Evolutionary conservation across 2,888 invertebrate genomes (phyloP).

Genomic region (Aphidius colemani): DNA sequence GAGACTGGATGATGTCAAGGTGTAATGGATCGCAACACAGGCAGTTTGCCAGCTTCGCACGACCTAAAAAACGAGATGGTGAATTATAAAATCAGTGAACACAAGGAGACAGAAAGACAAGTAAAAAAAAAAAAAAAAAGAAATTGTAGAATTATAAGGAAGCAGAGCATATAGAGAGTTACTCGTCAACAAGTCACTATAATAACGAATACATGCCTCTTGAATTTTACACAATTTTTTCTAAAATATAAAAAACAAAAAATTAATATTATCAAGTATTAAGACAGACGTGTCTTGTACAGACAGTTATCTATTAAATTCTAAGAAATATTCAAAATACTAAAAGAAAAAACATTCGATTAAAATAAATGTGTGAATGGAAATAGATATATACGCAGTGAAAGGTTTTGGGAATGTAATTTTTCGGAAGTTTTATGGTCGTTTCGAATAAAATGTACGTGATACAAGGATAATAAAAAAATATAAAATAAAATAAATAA

Average conservation of each 20-base stretch:
- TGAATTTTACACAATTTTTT: conserved; percentile 7
- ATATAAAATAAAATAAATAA: no score
- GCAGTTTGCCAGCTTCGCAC: conserved; percentile 36
- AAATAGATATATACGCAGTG: no score
- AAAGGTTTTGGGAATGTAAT: no score
- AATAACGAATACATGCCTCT: conserved; percentile 36
- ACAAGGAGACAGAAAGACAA: conserved; percentile 7
- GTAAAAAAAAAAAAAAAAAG: conserved; percentile 14
- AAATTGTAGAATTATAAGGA: conserved; percentile 43
- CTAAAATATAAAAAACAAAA: conserved; percentile 10
- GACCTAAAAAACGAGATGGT: conserved; percentile 8
- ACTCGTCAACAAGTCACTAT: conserved; percentile 49
- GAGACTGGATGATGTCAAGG: conserved; percentile 41
- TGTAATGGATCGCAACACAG: conserved; percentile 54
- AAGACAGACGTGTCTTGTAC: not conserved
- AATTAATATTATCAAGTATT: conserved; percentile 4
- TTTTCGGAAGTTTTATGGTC: no score
- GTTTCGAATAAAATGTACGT: no score
- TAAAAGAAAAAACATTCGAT: no score
- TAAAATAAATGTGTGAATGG: no score
- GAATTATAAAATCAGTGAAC: not conserved
- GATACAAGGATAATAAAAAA: no score
- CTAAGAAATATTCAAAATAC: no score
- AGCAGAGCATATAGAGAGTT: conserved; percentile 53
- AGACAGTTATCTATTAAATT: no score